Evolutionary conservation across 2,888 invertebrate species (phyloP), one percentile per base, ranked within the genome.

Genomic region (Calliopum simillimum): DNA sequence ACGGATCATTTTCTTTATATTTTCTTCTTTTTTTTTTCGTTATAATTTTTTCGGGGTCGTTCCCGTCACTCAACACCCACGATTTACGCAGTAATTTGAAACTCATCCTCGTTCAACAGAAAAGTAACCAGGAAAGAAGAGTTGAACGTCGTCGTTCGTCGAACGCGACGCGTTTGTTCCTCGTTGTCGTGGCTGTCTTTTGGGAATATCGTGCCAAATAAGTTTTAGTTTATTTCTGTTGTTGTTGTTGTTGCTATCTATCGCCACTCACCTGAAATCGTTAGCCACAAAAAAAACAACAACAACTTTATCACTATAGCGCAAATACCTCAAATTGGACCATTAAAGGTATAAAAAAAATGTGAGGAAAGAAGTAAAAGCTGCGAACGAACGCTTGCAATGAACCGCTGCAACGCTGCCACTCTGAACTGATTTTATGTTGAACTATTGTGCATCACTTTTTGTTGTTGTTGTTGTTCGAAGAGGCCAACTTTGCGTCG

Each of bases 271-370:
- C 2, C 2, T 46, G 58, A 41, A 44, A 14, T 25, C 51, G 43
- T 43, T 21, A 55, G 44, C 25, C 19, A 58, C 49, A 41, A 47
- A 63, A 47, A 33, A 51, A 68, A 69, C 71, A 71, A 68, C 79
- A 77, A 78, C 82, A 81, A 82, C 81, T 81, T 82, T 82, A 81
- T 81, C 82, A 81, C 79, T 78, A 78, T 80, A 71, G 78, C 79
- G 78, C 76, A 81, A 81, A 81, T 80, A 82, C 79, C 80, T 80
- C 75, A 81, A 81, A 82, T 80, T 82, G 81, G 81, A 78, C 80
- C 80, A 81, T 81, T 81, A 81, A 81, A 81, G 59, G 44, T 44
- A 49, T n/a, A n/a, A n/a, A n/a, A 55, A 67, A 58, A 67, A 44
- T 53, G 77, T 78, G 16, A 56, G 47, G 78, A 79, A 49, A 49